phyloP scores from a whole-genome alignment of 2,888 invertebrate species.

The Fragum fragum region DNA sequence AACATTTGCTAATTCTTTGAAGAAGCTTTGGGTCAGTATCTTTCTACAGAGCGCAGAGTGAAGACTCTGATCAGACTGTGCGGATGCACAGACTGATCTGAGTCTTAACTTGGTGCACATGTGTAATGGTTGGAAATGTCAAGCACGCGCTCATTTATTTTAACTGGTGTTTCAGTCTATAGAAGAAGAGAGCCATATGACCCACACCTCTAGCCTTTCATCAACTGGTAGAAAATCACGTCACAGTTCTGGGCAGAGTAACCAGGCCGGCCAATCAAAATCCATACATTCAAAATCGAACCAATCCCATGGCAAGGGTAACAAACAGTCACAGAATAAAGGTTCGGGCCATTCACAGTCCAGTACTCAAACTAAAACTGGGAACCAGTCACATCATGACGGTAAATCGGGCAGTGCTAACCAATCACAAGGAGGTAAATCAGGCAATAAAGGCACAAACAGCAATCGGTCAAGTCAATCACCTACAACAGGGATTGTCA shows the following conservation, averaged over 20 bases:
- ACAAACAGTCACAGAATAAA: conserved; percentile 54
- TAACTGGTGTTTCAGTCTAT: conserved; percentile 54
- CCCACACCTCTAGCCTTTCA: conserved; percentile 64
- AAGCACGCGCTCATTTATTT: too few species aligned
- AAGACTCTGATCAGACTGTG: too few species aligned
- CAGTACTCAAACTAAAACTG: conserved; percentile 28
- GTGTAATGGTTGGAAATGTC: too few species aligned
- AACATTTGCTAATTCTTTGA: too few species aligned
- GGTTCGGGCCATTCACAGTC: conserved; percentile 64
- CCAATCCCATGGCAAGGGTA: conserved; percentile 64
- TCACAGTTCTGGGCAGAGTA: conserved; percentile 61
- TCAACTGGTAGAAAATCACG: conserved; percentile 62
- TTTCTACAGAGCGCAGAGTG: too few species aligned
- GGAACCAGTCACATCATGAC: conserved; percentile 38
- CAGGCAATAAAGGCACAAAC: conserved; percentile 1
- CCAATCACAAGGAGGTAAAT: conserved; percentile 41
- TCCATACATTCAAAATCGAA: conserved; percentile 56
- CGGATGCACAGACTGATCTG: too few species aligned
- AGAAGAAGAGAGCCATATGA: conserved; percentile 62
- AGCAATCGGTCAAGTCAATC: conserved; percentile 62
- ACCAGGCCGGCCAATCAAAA: conserved; percentile 61
- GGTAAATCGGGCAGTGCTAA: conserved; percentile 27
- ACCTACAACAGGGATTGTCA: conserved; percentile 42
- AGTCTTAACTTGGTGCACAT: too few species aligned
- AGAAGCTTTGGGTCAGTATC: too few species aligned